Evolutionary conservation across 1,140 invertebrate species (phyloP).

Genomic region (Drosophila bifasciata): DNA sequence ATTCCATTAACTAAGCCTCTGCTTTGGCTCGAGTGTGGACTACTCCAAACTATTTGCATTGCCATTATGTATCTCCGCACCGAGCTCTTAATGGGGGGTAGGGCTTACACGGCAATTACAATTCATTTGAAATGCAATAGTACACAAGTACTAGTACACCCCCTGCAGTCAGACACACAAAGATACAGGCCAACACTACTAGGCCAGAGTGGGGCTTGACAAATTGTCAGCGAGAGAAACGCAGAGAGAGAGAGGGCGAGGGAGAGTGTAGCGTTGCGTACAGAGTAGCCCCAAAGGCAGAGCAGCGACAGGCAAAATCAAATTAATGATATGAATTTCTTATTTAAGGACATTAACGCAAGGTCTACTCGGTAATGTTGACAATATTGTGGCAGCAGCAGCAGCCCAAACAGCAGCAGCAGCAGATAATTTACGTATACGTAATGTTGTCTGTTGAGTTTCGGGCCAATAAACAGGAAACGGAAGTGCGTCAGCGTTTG

Average conservation of each 20-base stretch:
- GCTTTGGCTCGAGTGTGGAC: conserved; percentile 13
- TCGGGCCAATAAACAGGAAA: conserved; percentile 60
- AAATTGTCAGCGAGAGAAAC: conserved; percentile 39
- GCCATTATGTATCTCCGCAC: conserved; percentile 32
- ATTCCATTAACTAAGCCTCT: conserved; percentile 41
- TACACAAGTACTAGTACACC: conserved; percentile 27
- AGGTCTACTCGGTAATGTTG: conserved; percentile 10
- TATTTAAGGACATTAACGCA: conserved; percentile 68
- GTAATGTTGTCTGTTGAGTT: conserved; percentile 33
- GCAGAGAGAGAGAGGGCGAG: background rate
- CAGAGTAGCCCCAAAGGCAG: background rate
- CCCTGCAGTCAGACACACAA: background rate
- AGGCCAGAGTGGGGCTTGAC: conserved; percentile 32
- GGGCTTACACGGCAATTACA: conserved; percentile 61
- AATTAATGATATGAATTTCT: conserved; percentile 79
- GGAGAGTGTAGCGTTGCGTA: background rate
- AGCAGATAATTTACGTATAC: conserved; percentile 34
- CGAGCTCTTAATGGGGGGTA: conserved; percentile 29
- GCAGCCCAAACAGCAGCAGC: conserved; percentile 5
- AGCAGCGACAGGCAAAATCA: conserved; percentile 40
- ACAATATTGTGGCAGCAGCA: conserved; percentile 3
- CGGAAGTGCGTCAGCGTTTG: conserved; percentile 67
- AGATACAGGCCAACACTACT: too few relatives aligned
- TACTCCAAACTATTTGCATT: conserved; percentile 49
- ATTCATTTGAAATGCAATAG: conserved; percentile 60